A percentile compares a stretch with the other conserved stretches of the same genome.
phyloP scores from a whole-genome alignment of 2,113 vertebrate genomes.

The Nymphicus hollandicus region DNA sequence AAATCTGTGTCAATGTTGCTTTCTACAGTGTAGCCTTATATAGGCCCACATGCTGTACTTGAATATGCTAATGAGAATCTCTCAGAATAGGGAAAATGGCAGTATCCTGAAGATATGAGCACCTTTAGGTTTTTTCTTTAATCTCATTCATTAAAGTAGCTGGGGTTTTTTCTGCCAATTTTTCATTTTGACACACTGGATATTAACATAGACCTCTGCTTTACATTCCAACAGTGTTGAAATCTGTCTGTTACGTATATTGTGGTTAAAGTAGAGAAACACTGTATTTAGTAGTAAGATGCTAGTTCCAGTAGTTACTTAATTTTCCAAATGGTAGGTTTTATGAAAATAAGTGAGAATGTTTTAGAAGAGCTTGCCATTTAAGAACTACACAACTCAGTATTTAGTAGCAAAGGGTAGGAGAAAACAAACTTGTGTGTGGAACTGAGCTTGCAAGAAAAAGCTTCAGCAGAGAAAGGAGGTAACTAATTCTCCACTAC shows the following conservation, averaged over 20 bases:
- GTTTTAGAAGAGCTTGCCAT: background rate
- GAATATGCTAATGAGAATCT: background rate
- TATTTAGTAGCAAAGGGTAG: background rate
- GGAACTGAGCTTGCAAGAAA: background rate
- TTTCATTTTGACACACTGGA: background rate
- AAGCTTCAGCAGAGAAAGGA: background rate
- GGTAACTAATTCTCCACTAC: background rate
- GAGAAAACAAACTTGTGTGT: background rate
- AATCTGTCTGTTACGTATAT: background rate
- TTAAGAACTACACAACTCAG: background rate
- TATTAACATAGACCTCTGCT: background rate
- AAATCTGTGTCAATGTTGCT: conserved; percentile 13
- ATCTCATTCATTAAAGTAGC: background rate
- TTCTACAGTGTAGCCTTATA: background rate
- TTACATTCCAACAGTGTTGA: background rate
- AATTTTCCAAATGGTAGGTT: background rate
- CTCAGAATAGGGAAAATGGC: background rate
- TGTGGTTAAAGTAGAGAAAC: background rate
- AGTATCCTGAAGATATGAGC: background rate
- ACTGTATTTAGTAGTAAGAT: background rate
- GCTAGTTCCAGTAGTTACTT: background rate
- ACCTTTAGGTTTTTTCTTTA: background rate
- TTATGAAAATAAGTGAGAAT: background rate
- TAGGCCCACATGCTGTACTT: background rate
- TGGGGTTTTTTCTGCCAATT: background rate